These are phyloP conservation scores for Fabriciana adippe DNA, from an alignment of 2,888 invertebrate species.

Conservation along the genomic window DNA sequence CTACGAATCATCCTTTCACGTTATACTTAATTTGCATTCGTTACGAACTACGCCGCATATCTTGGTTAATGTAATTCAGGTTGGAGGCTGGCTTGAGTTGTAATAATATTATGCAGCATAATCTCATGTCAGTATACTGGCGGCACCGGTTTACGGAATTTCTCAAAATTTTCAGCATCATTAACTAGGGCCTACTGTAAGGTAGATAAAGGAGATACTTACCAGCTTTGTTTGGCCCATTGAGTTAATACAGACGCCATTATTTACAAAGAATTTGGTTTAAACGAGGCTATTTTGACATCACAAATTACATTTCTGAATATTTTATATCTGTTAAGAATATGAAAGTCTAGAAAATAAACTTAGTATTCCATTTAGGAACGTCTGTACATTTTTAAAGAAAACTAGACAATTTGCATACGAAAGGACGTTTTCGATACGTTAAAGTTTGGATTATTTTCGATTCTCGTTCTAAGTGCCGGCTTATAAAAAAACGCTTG, in stretches of 20 bases:
- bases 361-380: not conserved
- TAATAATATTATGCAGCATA: slow-evolving; percentile 63
- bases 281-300: too few species aligned
- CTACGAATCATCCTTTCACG: slow-evolving; percentile 37
- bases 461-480: slow-evolving; percentile 57
- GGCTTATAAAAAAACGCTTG: slow-evolving; percentile 59
- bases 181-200: slow-evolving; percentile 49
- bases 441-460: slow-evolving; percentile 49
- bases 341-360: not conserved
- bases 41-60: slow-evolving; percentile 39
- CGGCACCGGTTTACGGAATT: slow-evolving; percentile 49
- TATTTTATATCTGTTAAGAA: not conserved
- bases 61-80: slow-evolving; percentile 41
- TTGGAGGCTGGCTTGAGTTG: slow-evolving; percentile 43
- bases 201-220: slow-evolving; percentile 31
- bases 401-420: slow-evolving; percentile 43
- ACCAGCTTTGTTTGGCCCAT: slow-evolving; percentile 49
- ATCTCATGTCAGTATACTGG: slow-evolving; percentile 55
- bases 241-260: slow-evolving; percentile 5
- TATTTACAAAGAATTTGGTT: slow-evolving; percentile 1
- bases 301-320: not conserved
- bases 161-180: slow-evolving; percentile 66
- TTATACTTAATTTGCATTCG: slow-evolving; percentile 42
- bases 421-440: slow-evolving; percentile 46
- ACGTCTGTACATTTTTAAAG: not conserved